Conservation (phyloP, 2,797 vertebrate species). For the Synaphobranchus kaupii region DNA sequence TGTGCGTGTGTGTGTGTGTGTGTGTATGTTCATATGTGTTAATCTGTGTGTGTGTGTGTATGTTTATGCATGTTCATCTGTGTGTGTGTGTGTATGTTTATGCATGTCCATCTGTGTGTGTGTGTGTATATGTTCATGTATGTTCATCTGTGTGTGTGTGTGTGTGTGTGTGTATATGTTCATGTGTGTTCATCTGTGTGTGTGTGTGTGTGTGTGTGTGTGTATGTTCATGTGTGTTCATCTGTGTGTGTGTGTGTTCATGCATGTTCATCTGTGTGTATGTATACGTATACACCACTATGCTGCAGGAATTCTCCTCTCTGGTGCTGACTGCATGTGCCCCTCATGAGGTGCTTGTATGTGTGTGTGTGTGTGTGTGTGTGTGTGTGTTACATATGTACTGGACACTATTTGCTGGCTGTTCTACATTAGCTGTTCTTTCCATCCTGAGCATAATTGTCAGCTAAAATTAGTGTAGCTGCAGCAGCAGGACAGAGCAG, state of each 20-base stretch:
- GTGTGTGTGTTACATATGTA: conserved; percentile 28
- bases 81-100: conserved; percentile 27
- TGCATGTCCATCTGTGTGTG: neutral
- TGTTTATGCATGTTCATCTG: too few species aligned
- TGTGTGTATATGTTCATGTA: neutral
- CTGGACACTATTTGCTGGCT: conserved; percentile 42
- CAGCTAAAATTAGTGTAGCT: conserved; percentile 66
- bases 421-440: conserved; percentile 70
- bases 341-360: neutral
- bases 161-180: neutral
- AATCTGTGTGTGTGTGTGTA: neutral
- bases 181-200: neutral
- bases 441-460: conserved; percentile 69
- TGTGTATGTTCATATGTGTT: too few species aligned
- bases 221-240: neutral
- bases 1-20: neutral
- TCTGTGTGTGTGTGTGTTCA: neutral
- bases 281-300: too few species aligned
- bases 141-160: neutral
- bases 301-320: too few species aligned
- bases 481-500: conserved; percentile 32
- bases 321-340: too few species aligned
- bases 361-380: conserved; percentile 11
- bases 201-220: neutral
- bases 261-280: neutral